A percentile compares a stretch with the other conserved stretches of the same genome.
Conservation (phyloP, 2,797 vertebrate genomes). For the Manis javanica region DNA sequence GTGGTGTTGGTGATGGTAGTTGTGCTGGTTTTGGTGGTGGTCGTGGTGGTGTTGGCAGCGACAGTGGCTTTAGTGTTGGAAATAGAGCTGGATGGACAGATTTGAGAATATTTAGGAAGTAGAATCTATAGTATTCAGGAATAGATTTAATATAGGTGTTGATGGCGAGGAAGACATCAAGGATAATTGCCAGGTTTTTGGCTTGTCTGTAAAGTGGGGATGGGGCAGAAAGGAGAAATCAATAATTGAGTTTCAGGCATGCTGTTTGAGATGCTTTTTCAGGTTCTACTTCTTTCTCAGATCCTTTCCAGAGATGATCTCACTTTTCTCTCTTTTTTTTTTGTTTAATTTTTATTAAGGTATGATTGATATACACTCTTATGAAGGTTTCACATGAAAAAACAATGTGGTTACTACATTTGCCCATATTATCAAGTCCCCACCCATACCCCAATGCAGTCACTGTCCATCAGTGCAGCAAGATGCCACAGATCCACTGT, state of each 20-base stretch:
- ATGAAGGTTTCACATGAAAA: too few species aligned
- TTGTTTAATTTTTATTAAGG: too few species aligned
- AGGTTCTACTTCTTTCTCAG: background rate
- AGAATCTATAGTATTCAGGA: background rate
- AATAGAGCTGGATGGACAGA: background rate
- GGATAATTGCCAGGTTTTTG: background rate
- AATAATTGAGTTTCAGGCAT: background rate
- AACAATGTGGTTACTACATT: too few species aligned
- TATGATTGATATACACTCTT: too few species aligned
- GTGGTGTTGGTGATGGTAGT: background rate
- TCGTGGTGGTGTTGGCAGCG: background rate
- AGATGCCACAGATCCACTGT: too few species aligned
- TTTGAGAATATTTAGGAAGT: slow-evolving; percentile 18
- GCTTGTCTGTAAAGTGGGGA: background rate
- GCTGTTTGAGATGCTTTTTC: background rate
- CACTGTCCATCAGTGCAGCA: too few species aligned
- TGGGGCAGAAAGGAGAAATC: background rate
- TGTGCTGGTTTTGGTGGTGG: background rate
- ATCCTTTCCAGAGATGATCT: background rate
- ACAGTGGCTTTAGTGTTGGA: background rate
- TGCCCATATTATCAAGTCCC: too few species aligned
- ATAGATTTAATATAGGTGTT: background rate
- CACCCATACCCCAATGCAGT: too few species aligned
- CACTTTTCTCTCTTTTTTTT: background rate
- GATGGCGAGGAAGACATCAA: background rate